Evolutionary conservation across 2,113 vertebrate species (phyloP), one percentile per base, ranked within the genome.

Genomic region (Rousettus leschenaultii): DNA sequence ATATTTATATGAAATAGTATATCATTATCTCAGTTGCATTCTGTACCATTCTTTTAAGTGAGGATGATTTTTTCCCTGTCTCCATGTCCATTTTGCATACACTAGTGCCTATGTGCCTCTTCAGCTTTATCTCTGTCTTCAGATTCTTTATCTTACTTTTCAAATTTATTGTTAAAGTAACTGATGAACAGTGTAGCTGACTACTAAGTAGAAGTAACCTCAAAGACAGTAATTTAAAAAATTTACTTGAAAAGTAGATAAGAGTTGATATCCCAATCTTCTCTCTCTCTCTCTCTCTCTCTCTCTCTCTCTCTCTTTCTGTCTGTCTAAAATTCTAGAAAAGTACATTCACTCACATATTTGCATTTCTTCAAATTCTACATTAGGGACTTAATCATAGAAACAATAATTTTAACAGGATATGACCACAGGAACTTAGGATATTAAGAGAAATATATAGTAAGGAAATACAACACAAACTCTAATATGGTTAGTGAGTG

Each of bases 11-110:
- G 95, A 97, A 98, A 94, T 68, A 95, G 28, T 0, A 0, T 84
- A 85, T 88, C 61, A 96, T 97, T 97, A 97, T 96, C 93, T 96
- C 55, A 95, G 71, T 87, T 98, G 90, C 93, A 97, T 97, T 97
- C 91, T 15, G 2, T 97, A 95, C 65, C 77, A 86, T 96, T 33
- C 43, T 97, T 95, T 97, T 96, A 95, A 96, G 57, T 73, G 82
- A 97, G 89, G 38, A 45, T 21, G 70, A 94, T 95, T 86, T 96
- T 96, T 94, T 15, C 61, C 71, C 35, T 59, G 1, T 70, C 94
- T 98, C 96, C 96, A 96, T 98, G 98, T 98, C 96, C 96, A 96
- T 98, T 98, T 98, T 95, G 43, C 83, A 48, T 77, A 55, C 3
- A 0, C 18, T 94, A 19, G 80, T 91, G 70, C 79, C 16, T 74